Conservation (phyloP, 2,113 vertebrate species). For the Garra rufa region DNA sequence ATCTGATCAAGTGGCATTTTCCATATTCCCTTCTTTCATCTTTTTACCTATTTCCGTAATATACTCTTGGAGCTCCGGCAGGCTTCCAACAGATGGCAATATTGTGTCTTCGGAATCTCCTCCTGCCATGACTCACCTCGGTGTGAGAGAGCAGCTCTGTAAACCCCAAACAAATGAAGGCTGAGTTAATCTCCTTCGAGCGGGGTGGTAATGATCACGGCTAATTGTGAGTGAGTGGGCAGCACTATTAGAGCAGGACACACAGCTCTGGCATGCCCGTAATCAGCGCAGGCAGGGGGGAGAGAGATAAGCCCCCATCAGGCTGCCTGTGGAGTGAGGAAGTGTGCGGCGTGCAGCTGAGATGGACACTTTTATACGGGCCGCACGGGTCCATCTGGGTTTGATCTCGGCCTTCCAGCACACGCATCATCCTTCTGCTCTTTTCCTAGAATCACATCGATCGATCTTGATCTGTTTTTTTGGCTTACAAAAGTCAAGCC, state of each 20-base stretch:
- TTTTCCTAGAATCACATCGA: constrained; percentile 6
- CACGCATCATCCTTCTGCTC: neutral
- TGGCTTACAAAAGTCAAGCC: constrained; percentile 14
- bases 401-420: constrained; percentile 26
- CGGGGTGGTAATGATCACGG: constrained; percentile 41
- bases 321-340: constrained; percentile 16
- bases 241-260: constrained; percentile 39
- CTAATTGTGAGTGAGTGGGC: constrained; percentile 51
- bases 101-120: constrained; percentile 67
- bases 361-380: constrained; percentile 14
- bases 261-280: constrained; percentile 32
- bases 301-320: neutral
- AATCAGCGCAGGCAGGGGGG: constrained; percentile 23
- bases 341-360: neutral
- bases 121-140: constrained; percentile 65
- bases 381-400: neutral
- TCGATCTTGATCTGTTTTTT: constrained; percentile 14
- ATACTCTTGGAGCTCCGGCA: constrained; percentile 49
- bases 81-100: constrained; percentile 79
- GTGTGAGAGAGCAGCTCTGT: constrained; percentile 43
- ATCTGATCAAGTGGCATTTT: neutral
- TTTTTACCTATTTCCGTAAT: neutral
- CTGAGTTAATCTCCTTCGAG: constrained; percentile 42
- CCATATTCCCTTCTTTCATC: neutral
- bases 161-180: constrained; percentile 30